Conservation (phyloP, 2,888 invertebrate species). For the Athripsodes cinereus region DNA sequence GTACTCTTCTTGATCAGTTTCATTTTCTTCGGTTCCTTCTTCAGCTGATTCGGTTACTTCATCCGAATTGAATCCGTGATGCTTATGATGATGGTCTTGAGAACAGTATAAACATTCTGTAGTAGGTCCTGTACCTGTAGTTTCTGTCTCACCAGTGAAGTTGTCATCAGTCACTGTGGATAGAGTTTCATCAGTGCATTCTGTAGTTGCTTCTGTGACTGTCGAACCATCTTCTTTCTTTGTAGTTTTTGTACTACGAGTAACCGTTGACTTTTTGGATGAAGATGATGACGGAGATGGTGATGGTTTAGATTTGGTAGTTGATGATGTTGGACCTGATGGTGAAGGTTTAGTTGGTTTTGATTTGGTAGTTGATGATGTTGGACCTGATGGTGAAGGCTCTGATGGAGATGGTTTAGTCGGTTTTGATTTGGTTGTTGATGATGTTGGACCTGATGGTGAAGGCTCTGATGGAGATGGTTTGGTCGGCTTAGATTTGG, state of each 20-base stretch:
- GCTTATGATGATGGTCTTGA: neutral
- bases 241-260: neutral
- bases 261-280: neutral
- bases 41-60: no score
- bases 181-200: neutral
- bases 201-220: neutral
- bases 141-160: constrained; percentile 4
- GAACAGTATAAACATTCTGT: neutral
- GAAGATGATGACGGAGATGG: neutral
- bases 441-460: neutral
- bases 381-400: neutral
- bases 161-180: neutral
- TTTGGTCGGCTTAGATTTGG: neutral
- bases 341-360: neutral
- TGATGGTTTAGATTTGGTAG: neutral
- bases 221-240: neutral
- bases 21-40: no score
- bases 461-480: neutral
- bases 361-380: neutral
- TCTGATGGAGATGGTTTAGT: no score
- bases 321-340: neutral
- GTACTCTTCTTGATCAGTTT: no score
- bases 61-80: neutral
- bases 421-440: neutral
- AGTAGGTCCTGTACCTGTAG: neutral